These are phyloP conservation scores for Channa maculata DNA, from an alignment of 2,113 vertebrate species.

Conservation along the genomic window DNA sequence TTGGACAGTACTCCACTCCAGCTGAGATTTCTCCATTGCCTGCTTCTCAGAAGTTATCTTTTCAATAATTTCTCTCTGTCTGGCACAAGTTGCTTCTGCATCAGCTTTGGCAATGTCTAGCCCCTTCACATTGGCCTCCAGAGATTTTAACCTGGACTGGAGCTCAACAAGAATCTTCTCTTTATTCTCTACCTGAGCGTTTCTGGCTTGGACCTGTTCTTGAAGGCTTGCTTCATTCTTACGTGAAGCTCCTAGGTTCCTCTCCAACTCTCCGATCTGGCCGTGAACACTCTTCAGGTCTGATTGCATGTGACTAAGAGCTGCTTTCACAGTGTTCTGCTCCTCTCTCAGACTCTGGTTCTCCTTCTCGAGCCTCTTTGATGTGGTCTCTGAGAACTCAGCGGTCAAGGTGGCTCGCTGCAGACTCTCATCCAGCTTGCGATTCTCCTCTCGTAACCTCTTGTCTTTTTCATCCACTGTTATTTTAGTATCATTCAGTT, in stretches of 20 bases:
- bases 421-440: conserved; percentile 86
- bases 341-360: conserved; percentile 86
- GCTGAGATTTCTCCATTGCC: conserved; percentile 72
- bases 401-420: conserved; percentile 81
- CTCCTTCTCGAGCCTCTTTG: conserved; percentile 82
- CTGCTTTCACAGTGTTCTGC: conserved; percentile 80
- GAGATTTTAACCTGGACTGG: conserved; percentile 66
- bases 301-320: conserved; percentile 80
- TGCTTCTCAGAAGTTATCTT: conserved; percentile 76
- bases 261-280: conserved; percentile 84
- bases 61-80: conserved; percentile 75
- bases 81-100: conserved; percentile 73
- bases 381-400: conserved; percentile 78
- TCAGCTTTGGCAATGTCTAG: conserved; percentile 76
- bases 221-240: conserved; percentile 83
- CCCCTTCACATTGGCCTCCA: conserved; percentile 75
- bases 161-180: conserved; percentile 79
- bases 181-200: conserved; percentile 75
- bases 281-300: conserved; percentile 84
- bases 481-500: conserved; percentile 77
- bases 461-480: conserved; percentile 84
- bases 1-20: conserved; percentile 67
- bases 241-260: conserved; percentile 78
- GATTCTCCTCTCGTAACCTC: conserved; percentile 81
- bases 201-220: conserved; percentile 81